Base-by-base conservation (phyloP, 2,113 vertebrate species). In the Zonotrichia leucophrys region DNA sequence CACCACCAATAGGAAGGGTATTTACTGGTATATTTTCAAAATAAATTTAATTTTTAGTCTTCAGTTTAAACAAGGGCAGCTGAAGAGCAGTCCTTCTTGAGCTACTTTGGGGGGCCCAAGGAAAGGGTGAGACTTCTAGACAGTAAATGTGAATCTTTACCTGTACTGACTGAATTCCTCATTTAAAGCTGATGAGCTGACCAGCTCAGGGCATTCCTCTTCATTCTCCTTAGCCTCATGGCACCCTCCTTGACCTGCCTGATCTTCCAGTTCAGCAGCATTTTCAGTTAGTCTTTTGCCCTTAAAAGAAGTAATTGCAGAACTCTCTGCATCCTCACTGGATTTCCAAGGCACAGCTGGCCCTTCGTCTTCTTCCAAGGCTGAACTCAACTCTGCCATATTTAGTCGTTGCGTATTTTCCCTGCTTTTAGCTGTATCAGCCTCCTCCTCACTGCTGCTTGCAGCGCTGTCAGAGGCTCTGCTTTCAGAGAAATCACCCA, bases 201-300 rank as follows among this genome's bases (percentile, higher is more conserved):
- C 59, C n/a, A 99, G 97, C 80, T 97, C 97, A 56, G 98, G 98
- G 72, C 97, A 98, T 49, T 98, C 85, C 21, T 98, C 98, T 55
- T 97, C 97, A 23, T 70, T 42, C 13, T 94, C 95, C n/a, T 37
- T 52, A 53, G 33, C 81, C 56, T 46, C 20, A 77, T n/a, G 42
- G 53, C 81, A 73, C 77, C 30, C 84, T 93, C 55, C 86, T 50
- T 66, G 90, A 79, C 33, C 35, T 33, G 15, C 5, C 44, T 86
- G 87, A 80, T 58, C 58, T 79, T 96, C 63, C 10, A 89, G 89
- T 24, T 90, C 58, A 33, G 53, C 73, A 64, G 89, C 59, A 92
- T 64, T 73, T 94, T 87, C 89, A 73, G 31, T 28, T 89, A 60
- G 19, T 27, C 39, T 78, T 69, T 80, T 72, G 59, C 66, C 69